Conservation (phyloP, 2,113 vertebrate genomes). For the Bufo gargarizans region DNA sequence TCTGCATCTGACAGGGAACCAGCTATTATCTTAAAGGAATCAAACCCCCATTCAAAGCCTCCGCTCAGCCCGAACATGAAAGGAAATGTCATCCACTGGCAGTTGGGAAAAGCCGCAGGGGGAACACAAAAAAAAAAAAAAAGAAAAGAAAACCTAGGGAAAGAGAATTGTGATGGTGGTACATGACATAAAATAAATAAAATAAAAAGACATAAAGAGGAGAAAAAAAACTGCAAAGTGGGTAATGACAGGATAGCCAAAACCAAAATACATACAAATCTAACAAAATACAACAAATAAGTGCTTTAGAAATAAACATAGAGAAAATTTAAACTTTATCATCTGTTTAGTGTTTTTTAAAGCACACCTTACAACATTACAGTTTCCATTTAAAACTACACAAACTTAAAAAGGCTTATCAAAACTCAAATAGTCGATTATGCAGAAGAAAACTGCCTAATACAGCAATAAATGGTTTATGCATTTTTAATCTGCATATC, state of each 20-base stretch:
- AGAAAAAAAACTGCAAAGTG: not conserved
- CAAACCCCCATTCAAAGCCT: conserved; percentile 99
- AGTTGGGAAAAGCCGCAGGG: conserved; percentile 91
- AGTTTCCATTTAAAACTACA: not conserved
- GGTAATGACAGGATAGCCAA: conserved; percentile 12
- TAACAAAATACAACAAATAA: not conserved
- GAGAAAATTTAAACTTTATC: not conserved
- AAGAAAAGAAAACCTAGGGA: conserved; percentile 66
- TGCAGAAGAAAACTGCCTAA: no score
- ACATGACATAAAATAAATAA: not conserved
- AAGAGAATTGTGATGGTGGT: conserved; percentile 64
- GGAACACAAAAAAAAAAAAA: conserved; percentile 70
- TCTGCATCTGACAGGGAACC: conserved; percentile 99
- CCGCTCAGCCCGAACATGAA: conserved; percentile 96
- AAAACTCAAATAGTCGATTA: no score
- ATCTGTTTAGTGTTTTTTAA: not conserved
- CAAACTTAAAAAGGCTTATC: no score
- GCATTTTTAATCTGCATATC: no score
- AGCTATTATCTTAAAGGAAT: conserved; percentile 99
- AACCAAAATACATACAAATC: not conserved
- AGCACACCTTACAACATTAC: not conserved
- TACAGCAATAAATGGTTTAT: no score
- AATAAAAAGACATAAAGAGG: conserved; percentile 17
- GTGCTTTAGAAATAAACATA: not conserved
- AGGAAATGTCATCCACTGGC: conserved; percentile 98